Evolutionary conservation across 2,888 invertebrate species (phyloP).

Genomic region (Athalia cordata): DNA sequence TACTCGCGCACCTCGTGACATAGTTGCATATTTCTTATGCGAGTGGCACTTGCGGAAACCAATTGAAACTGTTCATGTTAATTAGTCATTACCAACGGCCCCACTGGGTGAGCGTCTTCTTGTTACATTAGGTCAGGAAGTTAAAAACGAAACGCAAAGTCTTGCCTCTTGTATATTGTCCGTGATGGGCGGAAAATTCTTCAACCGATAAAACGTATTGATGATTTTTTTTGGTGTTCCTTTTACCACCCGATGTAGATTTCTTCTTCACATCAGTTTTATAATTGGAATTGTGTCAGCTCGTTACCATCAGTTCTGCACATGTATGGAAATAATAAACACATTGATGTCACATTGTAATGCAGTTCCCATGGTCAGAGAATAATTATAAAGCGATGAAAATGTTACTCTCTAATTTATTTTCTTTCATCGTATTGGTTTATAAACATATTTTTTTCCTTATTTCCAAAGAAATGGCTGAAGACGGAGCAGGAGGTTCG

Average conservation of each 20-base stretch:
- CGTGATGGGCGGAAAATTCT: too few relatives aligned
- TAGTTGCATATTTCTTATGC: background rate
- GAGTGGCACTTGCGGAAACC: conserved; percentile 2
- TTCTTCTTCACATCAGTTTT: background rate
- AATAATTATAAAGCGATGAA: background rate
- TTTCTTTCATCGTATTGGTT: background rate
- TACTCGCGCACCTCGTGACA: background rate
- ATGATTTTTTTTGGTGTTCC: too few relatives aligned
- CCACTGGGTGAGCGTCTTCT: background rate
- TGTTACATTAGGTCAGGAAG: conserved; percentile 28
- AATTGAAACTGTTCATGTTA: conserved; percentile 20
- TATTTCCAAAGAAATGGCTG: conserved; percentile 59
- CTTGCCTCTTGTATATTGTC: background rate
- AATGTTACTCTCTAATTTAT: background rate
- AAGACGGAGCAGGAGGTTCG: conserved; percentile 60
- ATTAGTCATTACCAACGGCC: conserved; percentile 33
- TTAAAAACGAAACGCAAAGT: background rate
- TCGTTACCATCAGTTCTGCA: background rate
- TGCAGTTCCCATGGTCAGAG: too few relatives aligned
- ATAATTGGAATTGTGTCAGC: too few relatives aligned
- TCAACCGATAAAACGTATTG: too few relatives aligned
- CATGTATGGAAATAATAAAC: background rate
- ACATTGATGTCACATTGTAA: too few relatives aligned
- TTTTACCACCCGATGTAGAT: background rate
- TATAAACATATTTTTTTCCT: background rate